Evolutionary conservation across 2,113 vertebrate genomes (phyloP).

Genomic region (Leucopternis melanops): DNA sequence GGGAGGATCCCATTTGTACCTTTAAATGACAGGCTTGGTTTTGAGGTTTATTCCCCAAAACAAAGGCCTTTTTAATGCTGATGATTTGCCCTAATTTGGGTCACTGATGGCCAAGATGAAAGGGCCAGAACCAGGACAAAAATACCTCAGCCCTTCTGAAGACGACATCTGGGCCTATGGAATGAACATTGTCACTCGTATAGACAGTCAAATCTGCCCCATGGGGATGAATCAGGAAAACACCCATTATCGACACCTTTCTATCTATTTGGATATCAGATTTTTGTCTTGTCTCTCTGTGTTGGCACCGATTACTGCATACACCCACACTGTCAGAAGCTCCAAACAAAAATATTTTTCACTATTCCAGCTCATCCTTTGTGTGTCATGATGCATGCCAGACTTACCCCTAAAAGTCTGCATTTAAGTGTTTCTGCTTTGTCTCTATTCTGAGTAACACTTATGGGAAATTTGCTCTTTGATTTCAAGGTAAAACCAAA

Average conservation of each 20-base stretch:
- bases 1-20: neutral
- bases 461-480: neutral
- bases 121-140: neutral
- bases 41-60: neutral
- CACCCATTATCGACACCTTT: neutral
- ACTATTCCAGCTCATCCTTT: neutral
- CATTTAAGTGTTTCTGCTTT: neutral
- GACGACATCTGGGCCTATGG: neutral
- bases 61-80: neutral
- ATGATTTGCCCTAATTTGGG: neutral
- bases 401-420: neutral
- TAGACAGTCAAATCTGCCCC: neutral
- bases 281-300: neutral
- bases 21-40: neutral
- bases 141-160: neutral
- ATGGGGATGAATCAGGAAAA: neutral
- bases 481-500: neutral
- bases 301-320: neutral
- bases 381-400: neutral
- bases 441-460: neutral
- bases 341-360: slow-evolving; percentile 25
- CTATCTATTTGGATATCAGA: neutral
- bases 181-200: neutral
- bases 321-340: neutral
- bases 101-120: neutral